Conservation (phyloP, 2,888 invertebrate genomes). For the Phaedon cochleariae region DNA sequence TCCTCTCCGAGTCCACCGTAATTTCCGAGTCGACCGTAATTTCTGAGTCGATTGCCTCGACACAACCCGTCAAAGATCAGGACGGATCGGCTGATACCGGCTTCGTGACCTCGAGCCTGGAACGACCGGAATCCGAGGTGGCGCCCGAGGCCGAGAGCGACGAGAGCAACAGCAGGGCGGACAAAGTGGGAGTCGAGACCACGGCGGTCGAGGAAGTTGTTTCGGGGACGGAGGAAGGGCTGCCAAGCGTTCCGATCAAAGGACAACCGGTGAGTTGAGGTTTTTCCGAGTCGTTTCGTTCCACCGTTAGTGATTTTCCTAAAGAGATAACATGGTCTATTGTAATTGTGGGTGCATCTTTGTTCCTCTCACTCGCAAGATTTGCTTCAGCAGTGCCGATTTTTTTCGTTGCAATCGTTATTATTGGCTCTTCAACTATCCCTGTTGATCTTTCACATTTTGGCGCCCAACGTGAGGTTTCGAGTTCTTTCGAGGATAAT, state of each 20-base stretch:
- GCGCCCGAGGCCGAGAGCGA: not conserved
- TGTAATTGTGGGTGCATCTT: too few species aligned
- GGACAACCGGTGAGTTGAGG: not conserved
- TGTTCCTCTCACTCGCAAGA: too few species aligned
- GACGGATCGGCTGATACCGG: constrained; percentile 9
- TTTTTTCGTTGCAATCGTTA: too few species aligned
- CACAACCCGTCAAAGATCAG: not conserved
- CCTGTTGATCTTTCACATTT: too few species aligned
- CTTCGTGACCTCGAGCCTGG: constrained; percentile 8
- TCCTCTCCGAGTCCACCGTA: constrained; percentile 16
- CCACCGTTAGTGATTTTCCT: too few species aligned
- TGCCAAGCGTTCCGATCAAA: not conserved
- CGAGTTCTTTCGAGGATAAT: too few species aligned
- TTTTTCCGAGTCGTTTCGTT: too few species aligned
- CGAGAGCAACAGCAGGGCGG: not conserved
- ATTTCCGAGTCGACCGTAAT: not conserved
- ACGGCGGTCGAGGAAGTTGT: not conserved
- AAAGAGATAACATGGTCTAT: too few species aligned
- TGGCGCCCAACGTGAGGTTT: too few species aligned
- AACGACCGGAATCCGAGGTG: constrained; percentile 5
- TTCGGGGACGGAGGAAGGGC: too few species aligned
- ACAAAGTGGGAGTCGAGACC: not conserved
- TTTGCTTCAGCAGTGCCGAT: too few species aligned
- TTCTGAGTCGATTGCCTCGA: not conserved
- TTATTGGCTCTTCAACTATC: too few species aligned